Base-by-base conservation (phyloP, 2,113 vertebrate genomes). In the Notechis scutatus region DNA sequence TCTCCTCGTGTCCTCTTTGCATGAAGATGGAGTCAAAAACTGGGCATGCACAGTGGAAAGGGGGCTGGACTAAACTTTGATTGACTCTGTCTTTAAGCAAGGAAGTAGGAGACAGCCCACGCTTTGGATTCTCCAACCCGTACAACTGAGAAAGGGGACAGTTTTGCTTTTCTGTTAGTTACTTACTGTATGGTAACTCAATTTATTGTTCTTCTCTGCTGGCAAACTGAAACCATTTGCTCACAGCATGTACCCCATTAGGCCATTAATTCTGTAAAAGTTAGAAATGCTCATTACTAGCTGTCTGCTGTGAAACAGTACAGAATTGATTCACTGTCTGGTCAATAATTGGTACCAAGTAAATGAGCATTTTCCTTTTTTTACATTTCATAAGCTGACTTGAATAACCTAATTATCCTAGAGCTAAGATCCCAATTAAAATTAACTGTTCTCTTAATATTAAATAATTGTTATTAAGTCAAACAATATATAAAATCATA, bases 211-310 rank as follows among this genome's bases (percentile, higher is more conserved):
- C 94, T 94, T 81, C 81, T 95, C 93, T 90, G 0, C 92, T 94
- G 86, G 90, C 94, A 93, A 95, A 89, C 93, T 95, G 95, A 93
- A 61, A 95, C 91, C 55, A 88, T 14, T 95, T 96, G 94, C 93
- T 95, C 96, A 94, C 95, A 97, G 96, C 95, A 64, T 95, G 96
- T 90, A 56, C 93, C 90, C 92, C 95, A 95, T 97, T 97, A 97
- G 96, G 93, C 91, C 94, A 91, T 93, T 89, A 90, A 93, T 93
- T 96, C 93, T 95, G 91, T 0, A 39, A 96, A 97, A 96, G 94
- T 94, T 95, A 95, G 95, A 96, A 94, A 96, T 96, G 95, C 95
- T 97, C 95, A 96, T 97, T 97, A 97, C 95, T 96, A 94, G 93
- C 92, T 95, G 94, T 97, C 96, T 1, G 3, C 96, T 96, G 96